Percentiles rank a stretch among this genome's conserved stretches.
phyloP scores from a whole-genome alignment of 2,888 invertebrate genomes.

The Druceiella hillmani region DNA sequence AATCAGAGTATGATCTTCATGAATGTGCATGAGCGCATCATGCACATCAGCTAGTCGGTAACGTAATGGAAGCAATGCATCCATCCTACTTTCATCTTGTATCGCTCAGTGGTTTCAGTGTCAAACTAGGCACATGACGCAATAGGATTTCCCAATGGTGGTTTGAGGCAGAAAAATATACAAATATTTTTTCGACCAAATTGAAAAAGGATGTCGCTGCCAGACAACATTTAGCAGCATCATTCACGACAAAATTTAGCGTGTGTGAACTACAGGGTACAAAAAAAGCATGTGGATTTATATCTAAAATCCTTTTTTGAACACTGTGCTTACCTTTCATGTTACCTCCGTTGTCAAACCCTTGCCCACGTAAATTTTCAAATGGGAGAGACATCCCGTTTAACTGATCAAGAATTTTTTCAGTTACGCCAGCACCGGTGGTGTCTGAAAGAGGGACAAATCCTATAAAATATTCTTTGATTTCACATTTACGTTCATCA shows the following conservation, averaged over 20 bases:
- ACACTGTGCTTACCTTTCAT: slow-evolving; percentile 15
- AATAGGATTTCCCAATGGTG: too few relatives aligned
- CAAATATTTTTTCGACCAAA: too few relatives aligned
- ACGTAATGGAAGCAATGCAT: too few relatives aligned
- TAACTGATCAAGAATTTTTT: slow-evolving; percentile 2
- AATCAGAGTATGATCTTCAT: too few relatives aligned
- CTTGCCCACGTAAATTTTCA: slow-evolving; percentile 15
- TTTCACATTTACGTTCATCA: too few relatives aligned
- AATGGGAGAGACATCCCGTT: slow-evolving; percentile 7
- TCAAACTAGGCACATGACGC: slow-evolving; percentile 12
- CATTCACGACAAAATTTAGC: slow-evolving; percentile 13
- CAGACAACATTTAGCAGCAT: slow-evolving; percentile 16
- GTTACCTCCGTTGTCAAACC: slow-evolving; percentile 16
- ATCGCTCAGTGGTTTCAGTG: slow-evolving; percentile 15
- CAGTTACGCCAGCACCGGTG: slow-evolving; percentile 3
- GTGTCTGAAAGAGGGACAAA: slow-evolving; percentile 4
- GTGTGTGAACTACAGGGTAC: slow-evolving; percentile 14
- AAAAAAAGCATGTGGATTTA: too few relatives aligned
- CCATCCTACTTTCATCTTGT: slow-evolving; percentile 10
- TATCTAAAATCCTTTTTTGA: slow-evolving; percentile 11
- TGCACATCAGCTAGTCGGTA: too few relatives aligned
- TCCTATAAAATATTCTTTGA: slow-evolving; percentile 7
- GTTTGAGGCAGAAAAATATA: too few relatives aligned
- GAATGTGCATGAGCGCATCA: too few relatives aligned
- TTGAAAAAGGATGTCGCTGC: too few relatives aligned